Percentiles rank a stretch among this genome's conserved stretches.
Evolutionary conservation across 2,797 vertebrate genomes (phyloP).

Genomic region (Schizopygopsis pylzovi): DNA sequence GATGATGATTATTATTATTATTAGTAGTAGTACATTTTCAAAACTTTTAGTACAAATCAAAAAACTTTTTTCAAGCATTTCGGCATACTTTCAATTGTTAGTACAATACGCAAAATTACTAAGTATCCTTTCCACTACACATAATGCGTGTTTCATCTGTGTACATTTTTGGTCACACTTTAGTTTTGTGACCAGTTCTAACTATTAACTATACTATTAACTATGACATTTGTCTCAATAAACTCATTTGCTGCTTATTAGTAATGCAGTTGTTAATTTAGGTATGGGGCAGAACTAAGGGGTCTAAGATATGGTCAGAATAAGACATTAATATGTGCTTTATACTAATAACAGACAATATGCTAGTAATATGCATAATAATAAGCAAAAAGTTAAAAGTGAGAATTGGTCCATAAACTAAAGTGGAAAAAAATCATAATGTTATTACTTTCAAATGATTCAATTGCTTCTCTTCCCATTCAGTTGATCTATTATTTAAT

Average conservation of each 20-base stretch:
- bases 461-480: background rate
- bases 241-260: background rate
- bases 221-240: background rate
- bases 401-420: background rate
- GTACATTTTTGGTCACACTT: background rate
- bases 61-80: background rate
- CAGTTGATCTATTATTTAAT: background rate
- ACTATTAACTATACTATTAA: background rate
- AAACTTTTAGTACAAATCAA: background rate
- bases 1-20: background rate
- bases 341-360: background rate
- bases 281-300: background rate
- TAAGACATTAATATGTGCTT: background rate
- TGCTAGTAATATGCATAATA: background rate
- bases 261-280: background rate
- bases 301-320: background rate
- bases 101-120: background rate
- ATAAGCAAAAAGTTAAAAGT: no score
- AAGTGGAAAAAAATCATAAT: background rate
- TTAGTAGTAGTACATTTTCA: background rate
- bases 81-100: background rate
- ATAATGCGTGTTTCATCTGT: background rate
- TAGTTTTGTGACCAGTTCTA: background rate
- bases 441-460: background rate
- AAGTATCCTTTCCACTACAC: background rate